A percentile compares a stretch with the other conserved stretches of the same genome.
phyloP scores from a whole-genome alignment of 2,113 vertebrate genomes.

The Porphyrio hochstetteri region DNA sequence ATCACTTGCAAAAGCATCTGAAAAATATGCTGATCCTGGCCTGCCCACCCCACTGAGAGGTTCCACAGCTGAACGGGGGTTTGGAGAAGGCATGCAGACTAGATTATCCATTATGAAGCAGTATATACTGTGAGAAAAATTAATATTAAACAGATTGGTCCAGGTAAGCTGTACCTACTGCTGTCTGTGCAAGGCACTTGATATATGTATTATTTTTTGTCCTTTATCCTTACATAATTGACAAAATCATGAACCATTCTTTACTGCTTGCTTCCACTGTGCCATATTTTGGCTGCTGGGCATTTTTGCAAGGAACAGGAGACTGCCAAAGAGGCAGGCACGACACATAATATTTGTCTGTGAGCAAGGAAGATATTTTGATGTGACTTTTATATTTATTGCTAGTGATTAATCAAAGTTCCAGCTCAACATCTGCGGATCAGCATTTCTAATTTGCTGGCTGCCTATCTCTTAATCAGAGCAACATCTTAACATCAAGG shows the following conservation, averaged over 20 bases:
- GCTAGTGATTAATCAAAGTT: conserved; percentile 47
- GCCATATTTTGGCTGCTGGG: background rate
- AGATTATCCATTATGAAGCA: background rate
- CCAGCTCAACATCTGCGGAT: background rate
- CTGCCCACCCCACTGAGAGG: background rate
- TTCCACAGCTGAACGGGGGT: background rate
- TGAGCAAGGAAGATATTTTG: background rate
- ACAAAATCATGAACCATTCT: background rate
- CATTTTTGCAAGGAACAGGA: background rate
- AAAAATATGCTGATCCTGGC: background rate
- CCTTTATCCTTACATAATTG: background rate
- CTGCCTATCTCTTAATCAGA: background rate
- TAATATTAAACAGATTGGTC: background rate
- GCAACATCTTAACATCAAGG: background rate
- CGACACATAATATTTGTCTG: conserved; percentile 42
- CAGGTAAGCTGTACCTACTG: background rate
- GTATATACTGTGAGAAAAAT: background rate
- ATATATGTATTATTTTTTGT: background rate
- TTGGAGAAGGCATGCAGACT: background rate
- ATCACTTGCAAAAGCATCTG: background rate
- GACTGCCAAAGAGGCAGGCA: background rate
- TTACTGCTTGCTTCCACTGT: background rate
- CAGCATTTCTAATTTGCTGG: conserved; percentile 33
- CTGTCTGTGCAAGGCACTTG: background rate
- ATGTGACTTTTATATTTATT: conserved; percentile 40